Evolutionary conservation across 2,888 invertebrate genomes (phyloP).

Genomic region (Lydus trimaculatus): DNA sequence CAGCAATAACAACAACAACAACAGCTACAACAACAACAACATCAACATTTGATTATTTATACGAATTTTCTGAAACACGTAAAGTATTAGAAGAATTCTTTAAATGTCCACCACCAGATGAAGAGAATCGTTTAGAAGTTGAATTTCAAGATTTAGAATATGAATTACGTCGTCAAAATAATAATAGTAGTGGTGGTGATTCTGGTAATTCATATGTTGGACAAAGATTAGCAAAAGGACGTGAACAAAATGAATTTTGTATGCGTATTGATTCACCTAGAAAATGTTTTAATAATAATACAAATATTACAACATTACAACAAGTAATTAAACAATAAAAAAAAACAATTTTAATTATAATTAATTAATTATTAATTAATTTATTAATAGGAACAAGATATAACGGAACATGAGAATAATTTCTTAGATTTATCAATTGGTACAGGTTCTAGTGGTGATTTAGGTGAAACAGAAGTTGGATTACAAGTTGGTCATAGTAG

Average conservation of each 20-base stretch:
- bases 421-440: constrained; percentile 68
- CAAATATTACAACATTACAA: constrained; percentile 63
- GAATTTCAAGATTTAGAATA: constrained; percentile 77
- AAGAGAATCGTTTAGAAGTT: constrained; percentile 66
- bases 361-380: neutral
- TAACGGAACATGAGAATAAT: constrained; percentile 66
- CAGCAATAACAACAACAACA: constrained; percentile 27
- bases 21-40: constrained; percentile 64
- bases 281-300: constrained; percentile 66
- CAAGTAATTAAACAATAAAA: constrained; percentile 7
- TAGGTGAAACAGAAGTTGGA: constrained; percentile 71
- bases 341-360: neutral
- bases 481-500: constrained; percentile 75
- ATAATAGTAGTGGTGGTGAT: constrained; percentile 41
- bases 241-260: constrained; percentile 58
- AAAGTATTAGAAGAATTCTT: constrained; percentile 94
- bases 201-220: constrained; percentile 80
- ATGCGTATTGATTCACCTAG: constrained; percentile 66
- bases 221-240: constrained; percentile 72
- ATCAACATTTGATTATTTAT: constrained; percentile 85
- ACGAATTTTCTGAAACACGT: constrained; percentile 91
- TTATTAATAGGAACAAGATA: constrained; percentile 59
- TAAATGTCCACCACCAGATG: constrained; percentile 75
- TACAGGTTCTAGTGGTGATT: constrained; percentile 69
- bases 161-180: constrained; percentile 72